Conservation (phyloP, 2,797 vertebrate genomes). For the Denticeps clupeoides region DNA sequence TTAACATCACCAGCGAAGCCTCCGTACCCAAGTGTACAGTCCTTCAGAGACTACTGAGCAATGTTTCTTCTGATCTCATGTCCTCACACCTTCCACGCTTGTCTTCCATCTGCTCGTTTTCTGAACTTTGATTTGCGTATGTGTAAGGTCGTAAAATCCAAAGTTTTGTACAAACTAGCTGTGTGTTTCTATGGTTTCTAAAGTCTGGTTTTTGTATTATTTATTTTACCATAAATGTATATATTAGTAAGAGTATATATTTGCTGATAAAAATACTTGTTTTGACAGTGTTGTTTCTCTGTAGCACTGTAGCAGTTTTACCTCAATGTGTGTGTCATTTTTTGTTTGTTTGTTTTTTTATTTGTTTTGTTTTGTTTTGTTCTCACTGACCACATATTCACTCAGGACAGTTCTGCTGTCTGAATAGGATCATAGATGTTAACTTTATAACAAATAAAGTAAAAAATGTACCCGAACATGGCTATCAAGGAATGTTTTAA, state of each 20-base stretch:
- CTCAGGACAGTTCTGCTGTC: conserved; percentile 55
- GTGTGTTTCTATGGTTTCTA: conserved; percentile 59
- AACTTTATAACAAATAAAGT: conserved; percentile 85
- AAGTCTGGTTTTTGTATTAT: conserved; percentile 80
- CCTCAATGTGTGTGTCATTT: conserved; percentile 55
- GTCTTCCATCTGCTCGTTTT: conserved; percentile 31
- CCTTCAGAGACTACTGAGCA: too few relatives aligned
- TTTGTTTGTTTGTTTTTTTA: conserved; percentile 3
- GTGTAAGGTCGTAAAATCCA: conserved; percentile 66
- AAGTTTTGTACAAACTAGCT: conserved; percentile 81
- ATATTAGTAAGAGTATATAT: conserved; percentile 91
- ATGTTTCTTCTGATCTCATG: too few relatives aligned
- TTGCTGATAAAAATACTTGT: conserved; percentile 61
- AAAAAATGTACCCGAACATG: conserved; percentile 43
- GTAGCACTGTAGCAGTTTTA: conserved; percentile 71
- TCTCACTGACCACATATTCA: conserved; percentile 66
- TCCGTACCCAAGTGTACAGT: too few relatives aligned
- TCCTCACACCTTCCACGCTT: conserved; percentile 36
- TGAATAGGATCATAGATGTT: conserved; percentile 74
- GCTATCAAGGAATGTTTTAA: neutral
- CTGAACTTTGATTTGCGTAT: conserved; percentile 22
- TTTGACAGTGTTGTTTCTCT: conserved; percentile 66
- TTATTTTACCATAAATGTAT: conserved; percentile 85
- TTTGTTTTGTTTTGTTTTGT: conserved; percentile 43
- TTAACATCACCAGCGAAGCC: too few relatives aligned